These are phyloP conservation scores for Struthidea cinerea DNA, from an alignment of 2,113 vertebrate species.

Conservation along the genomic window DNA sequence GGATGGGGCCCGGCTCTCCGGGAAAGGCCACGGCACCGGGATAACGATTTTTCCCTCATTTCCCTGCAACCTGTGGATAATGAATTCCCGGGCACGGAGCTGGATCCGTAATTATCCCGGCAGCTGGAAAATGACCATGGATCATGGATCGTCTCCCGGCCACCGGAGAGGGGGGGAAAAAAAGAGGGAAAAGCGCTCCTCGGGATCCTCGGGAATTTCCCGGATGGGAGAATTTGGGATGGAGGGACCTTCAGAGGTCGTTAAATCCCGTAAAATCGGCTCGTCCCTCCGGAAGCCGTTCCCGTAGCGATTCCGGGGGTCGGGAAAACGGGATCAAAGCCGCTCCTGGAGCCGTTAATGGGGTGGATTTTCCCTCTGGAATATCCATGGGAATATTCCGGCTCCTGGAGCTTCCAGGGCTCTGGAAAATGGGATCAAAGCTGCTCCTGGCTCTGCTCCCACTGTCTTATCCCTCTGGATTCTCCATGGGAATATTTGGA, in stretches of 20 bases:
- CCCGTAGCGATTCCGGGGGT: background rate
- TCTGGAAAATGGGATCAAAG: background rate
- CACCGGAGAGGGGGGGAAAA: background rate
- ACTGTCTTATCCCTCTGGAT: background rate
- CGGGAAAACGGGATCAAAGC: background rate
- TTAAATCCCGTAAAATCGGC: background rate
- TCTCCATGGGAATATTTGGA: background rate
- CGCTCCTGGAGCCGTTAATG: no score
- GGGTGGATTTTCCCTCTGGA: no score
- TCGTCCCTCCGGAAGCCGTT: background rate
- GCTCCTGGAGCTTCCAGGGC: background rate
- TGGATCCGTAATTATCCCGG: background rate
- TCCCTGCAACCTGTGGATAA: background rate
- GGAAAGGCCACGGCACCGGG: accelerated
- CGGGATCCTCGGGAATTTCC: no score
- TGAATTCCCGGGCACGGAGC: slow-evolving; percentile 28
- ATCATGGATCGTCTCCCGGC: accelerated
- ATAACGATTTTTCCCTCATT: background rate
- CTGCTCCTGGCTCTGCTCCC: no score
- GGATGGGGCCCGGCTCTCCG: background rate
- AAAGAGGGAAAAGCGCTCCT: background rate
- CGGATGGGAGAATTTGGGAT: background rate
- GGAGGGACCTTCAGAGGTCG: background rate
- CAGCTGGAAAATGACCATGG: background rate
- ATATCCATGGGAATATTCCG: no score